Base-by-base conservation (phyloP, 35 echinoderm and acorn worm species). In the Ophiothrix spiculata region DNA sequence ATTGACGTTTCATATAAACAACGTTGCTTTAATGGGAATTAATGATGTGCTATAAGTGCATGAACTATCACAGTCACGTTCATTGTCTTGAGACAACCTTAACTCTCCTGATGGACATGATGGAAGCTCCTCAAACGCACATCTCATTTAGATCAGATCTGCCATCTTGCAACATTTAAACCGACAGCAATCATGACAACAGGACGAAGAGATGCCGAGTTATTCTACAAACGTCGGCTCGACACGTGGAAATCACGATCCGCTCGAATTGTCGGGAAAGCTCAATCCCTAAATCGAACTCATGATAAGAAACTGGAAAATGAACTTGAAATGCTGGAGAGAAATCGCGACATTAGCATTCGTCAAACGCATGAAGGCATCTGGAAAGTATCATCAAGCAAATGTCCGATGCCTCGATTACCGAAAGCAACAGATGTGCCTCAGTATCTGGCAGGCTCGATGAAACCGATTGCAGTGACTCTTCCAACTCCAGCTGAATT, bases 181-280 rank as follows among this genome's bases (percentile, higher is more conserved):
- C 42, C 6, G 42, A 19, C 19, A 49, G 29, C 60, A 4, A 69
- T 15, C 16, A 69, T 25, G 23, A 25, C 60, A 69, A 15, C 60
- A 6, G 10, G 3, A 25, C 60, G 60, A 15, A 69, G 29, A n/a
- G 60, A 69, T 15, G 60, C 60, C 60, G 60, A 69, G 29, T 69
- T 69, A 12, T 25, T 12, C 29, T 95, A 95, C 89, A 84, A 86
- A 29, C 85, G 86, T 28, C 56, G 64, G 35, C 56, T 95, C 0
- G 93, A 95, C 39, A 91, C 88, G 39, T 88, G 85, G 84, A 87
- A 88, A 75, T 77, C 88, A 28, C 84, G 93, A 17, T 95, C 93
- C 0, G 81, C 39, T 39, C 79, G 93, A 0, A 88, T 95, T 25
- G 79, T 95, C 39, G 88, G 69, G 15, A 91, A 90, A 33, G 93